Conservation (phyloP, 2,113 vertebrate species). For the Antechinus stuartii region DNA sequence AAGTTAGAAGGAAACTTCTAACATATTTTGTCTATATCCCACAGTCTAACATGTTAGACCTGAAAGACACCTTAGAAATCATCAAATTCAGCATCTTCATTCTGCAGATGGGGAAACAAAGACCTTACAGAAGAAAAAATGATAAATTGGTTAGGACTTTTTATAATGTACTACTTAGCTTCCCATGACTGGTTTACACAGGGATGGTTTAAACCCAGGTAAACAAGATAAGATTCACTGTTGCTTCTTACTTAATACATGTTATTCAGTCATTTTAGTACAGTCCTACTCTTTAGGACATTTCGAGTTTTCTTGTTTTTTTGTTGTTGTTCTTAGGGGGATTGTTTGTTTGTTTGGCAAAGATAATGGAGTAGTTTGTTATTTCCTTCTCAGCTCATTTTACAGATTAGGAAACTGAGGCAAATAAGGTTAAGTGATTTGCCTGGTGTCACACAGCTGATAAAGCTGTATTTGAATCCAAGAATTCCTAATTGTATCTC, state of each 20-base stretch:
- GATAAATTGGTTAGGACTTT: not conserved
- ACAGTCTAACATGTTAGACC: not conserved
- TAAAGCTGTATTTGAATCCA: not conserved
- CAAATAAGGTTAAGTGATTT: not conserved
- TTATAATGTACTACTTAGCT: not conserved
- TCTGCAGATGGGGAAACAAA: not conserved
- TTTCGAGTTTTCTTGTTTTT: not conserved
- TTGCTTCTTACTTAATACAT: not conserved
- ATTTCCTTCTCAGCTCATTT: not conserved
- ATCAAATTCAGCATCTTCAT: not conserved
- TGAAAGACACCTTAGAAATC: not conserved
- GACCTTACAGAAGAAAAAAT: not conserved
- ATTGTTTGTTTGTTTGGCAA: not conserved
- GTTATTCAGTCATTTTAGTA: not conserved
- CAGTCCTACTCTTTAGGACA: not conserved
- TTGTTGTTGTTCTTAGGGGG: too few species aligned
- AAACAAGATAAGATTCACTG: not conserved
- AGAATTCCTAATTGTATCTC: not conserved
- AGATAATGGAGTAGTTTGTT: not conserved
- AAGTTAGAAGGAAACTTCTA: not conserved
- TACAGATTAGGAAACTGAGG: not conserved
- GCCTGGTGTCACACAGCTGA: not conserved
- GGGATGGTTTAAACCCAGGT: not conserved
- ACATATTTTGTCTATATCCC: not conserved
- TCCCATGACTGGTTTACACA: not conserved